Evolutionary conservation across 1,140 invertebrate species (phyloP), one percentile per base, ranked within the genome.

Genomic region (Drosophila gunungcola): DNA sequence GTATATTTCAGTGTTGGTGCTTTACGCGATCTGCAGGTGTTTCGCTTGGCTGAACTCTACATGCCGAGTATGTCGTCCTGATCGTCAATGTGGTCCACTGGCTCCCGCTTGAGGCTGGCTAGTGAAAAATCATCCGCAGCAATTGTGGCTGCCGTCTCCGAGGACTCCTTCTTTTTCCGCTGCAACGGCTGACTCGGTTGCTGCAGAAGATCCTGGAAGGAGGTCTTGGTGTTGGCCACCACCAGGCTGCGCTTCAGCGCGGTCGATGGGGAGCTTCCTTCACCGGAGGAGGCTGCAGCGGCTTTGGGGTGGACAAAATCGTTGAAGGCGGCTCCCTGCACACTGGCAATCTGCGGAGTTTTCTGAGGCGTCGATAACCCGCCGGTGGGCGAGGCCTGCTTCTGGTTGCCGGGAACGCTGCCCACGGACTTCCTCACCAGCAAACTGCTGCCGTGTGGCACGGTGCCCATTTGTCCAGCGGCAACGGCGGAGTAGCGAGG

Each of bases 81-180:
- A 1, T 80, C 78, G 3, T 84, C 80, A 13, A 46, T 12, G 7
- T n/a, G n/a, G 36, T 86, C 78, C 60, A 58, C 51, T 0, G 81
- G 81, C 56, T 85, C 81, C 2, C 73, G 82, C 48, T 85, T 85
- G 0, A 85, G 46, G 36, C 45, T 49, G 34, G 38, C 39, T 39
- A 86, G 49, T 6, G 73, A 67, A 3, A 78, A 86, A 21, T 86
- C 75, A 27, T 86, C 82, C 16, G 82, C 82, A 6, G 78, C 82
- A 51, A 86, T 86, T 10, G 62, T 78, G 74, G 78, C 78, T 1
- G 82, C 82, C 3, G 43, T 81, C 42, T 78, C 56, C 2, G 60
- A 11, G 2, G n/a, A 27, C 3, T 63, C 16, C 10, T 29, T 56
- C 4, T 32, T 41, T 5, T 21, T 43, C 39, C 0, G 6, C 9